phyloP scores from a whole-genome alignment of 2,797 vertebrate species.

The Yasuhikotakia modesta region DNA sequence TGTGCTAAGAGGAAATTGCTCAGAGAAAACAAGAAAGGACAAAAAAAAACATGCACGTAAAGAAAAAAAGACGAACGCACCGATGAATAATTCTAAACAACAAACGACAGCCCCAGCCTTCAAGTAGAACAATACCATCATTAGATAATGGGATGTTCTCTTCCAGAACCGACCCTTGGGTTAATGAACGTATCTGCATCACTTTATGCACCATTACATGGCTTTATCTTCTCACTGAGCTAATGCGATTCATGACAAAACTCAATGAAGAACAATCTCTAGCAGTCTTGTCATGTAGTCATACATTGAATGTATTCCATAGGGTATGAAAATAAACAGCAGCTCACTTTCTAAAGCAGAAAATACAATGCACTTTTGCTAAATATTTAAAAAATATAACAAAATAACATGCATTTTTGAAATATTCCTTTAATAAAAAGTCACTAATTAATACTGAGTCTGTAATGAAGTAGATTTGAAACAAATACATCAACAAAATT shows the following conservation, averaged over 20 bases:
- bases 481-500: background rate
- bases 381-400: too few species aligned
- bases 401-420: too few species aligned
- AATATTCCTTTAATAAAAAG: too few species aligned
- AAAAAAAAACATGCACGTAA: background rate
- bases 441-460: too few species aligned
- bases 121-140: conserved; percentile 48
- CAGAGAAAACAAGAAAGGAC: background rate
- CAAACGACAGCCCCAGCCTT: conserved; percentile 44
- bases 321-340: background rate
- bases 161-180: conserved; percentile 56
- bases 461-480: background rate
- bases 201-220: conserved; percentile 58
- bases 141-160: conserved; percentile 58
- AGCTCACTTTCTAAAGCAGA: too few species aligned
- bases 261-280: conserved; percentile 28
- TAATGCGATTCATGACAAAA: conserved; percentile 36
- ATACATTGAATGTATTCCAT: background rate
- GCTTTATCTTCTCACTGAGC: conserved; percentile 50
- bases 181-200: conserved; percentile 60
- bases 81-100: conserved; percentile 45
- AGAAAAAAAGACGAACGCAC: conserved; percentile 6
- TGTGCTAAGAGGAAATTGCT: conserved; percentile 31
- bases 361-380: too few species aligned
- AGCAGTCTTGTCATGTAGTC: conserved; percentile 10